phyloP scores from a whole-genome alignment of 2,113 vertebrate genomes.

The Hipposideros armiger region DNA sequence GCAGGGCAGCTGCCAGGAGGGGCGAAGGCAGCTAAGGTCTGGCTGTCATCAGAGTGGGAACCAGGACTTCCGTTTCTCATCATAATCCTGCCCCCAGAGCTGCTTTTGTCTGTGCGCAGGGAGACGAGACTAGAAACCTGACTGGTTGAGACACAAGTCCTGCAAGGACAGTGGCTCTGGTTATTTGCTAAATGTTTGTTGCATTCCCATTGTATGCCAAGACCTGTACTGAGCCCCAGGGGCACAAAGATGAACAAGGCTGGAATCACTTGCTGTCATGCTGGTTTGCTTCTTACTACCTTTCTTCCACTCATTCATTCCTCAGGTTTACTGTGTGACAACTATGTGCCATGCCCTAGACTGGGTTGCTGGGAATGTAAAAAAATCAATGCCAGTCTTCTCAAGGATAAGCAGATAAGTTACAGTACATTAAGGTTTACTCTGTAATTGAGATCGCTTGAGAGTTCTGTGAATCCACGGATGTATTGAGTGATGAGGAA shows the following conservation, averaged over 20 bases:
- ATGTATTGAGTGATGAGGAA: not conserved
- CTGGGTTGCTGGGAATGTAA: not conserved
- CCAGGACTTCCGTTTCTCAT: not conserved
- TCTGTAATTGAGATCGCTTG: not conserved
- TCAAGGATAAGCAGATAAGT: not conserved
- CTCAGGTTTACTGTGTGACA: not conserved
- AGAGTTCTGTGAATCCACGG: not conserved
- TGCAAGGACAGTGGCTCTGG: not conserved
- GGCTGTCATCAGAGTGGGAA: not conserved
- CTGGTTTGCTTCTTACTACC: not conserved
- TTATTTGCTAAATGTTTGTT: not conserved
- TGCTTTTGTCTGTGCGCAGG: not conserved
- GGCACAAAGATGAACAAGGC: not conserved
- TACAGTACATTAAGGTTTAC: not conserved
- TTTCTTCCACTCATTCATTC: not conserved
- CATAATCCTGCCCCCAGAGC: not conserved
- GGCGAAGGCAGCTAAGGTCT: not conserved
- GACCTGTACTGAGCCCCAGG: not conserved
- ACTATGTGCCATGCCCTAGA: not conserved
- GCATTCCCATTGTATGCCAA: not conserved
- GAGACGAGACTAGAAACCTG: not conserved
- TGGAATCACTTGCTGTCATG: not conserved
- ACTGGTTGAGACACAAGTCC: not conserved
- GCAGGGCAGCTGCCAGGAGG: not conserved
- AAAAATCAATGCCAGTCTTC: not conserved